Percentiles rank a stretch among this genome's conserved stretches.
Conservation (phyloP, 92 coral and sea anemone species). For the Phenganax marumi region DNA sequence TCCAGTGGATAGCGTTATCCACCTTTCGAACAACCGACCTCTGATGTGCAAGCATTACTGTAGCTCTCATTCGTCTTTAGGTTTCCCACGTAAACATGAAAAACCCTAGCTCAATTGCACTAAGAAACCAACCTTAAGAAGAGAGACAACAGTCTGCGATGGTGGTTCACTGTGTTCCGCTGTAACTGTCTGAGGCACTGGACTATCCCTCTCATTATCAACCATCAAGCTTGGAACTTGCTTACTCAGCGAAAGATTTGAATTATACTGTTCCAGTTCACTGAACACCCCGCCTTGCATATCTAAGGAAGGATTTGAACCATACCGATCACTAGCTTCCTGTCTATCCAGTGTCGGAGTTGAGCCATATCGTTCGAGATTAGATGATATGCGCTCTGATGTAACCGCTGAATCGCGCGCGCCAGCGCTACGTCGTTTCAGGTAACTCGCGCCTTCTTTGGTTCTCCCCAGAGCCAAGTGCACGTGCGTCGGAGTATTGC, state of each 20-base stretch:
- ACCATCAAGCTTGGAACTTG: conserved; percentile 19
- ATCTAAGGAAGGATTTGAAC: too few relatives aligned
- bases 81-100: background rate
- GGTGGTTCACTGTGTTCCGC: conserved; percentile 29
- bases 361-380: conserved; percentile 27
- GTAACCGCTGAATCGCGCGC: background rate
- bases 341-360: conserved; percentile 12
- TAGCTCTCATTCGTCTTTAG: background rate
- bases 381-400: conserved; percentile 29
- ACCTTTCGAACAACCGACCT: too few relatives aligned
- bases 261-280: conserved; percentile 13
- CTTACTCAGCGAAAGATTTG: conserved; percentile 21
- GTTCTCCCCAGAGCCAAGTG: conserved; percentile 82
- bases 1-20: too few relatives aligned
- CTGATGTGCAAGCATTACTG: background rate
- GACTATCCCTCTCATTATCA: conserved; percentile 13
- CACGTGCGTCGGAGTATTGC: conserved; percentile 84
- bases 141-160: conserved; percentile 20
- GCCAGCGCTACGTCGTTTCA: conserved; percentile 27
- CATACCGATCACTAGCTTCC: background rate
- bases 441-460: conserved; percentile 16
- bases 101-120: background rate
- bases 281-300: too few relatives aligned
- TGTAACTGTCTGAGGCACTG: background rate
- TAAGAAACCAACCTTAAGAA: conserved; percentile 27